A percentile compares a stretch with the other conserved stretches of the same genome.
Conservation (phyloP, 2,113 vertebrate genomes). For the Malaclemys terrapin region DNA sequence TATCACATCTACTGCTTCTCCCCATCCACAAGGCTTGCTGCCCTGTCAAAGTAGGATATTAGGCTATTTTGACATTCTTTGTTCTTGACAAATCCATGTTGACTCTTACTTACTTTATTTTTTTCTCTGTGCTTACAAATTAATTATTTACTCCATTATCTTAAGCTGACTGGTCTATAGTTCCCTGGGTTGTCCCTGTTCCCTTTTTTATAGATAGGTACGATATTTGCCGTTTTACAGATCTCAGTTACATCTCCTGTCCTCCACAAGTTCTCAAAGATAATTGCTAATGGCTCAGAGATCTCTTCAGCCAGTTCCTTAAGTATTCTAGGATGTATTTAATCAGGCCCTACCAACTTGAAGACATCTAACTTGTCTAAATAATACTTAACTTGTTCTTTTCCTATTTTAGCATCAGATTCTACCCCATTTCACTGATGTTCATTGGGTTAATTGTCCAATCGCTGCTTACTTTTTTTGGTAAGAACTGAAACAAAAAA, state of each 20-base stretch:
- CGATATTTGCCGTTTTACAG: neutral
- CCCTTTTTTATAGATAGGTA: neutral
- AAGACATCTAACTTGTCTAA: neutral
- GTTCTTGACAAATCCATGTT: neutral
- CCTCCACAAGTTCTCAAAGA: neutral
- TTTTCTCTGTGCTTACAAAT: neutral
- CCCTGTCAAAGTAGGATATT: neutral
- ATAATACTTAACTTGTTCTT: neutral
- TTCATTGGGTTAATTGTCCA: neutral
- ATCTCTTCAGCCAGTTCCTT: neutral
- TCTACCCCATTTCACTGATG: neutral
- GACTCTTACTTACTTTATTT: neutral
- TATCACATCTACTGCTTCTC: neutral
- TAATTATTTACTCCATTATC: neutral
- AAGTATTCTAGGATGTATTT: neutral
- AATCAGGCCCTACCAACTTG: neutral
- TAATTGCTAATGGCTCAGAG: neutral
- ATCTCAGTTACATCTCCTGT: neutral
- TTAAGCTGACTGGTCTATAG: neutral
- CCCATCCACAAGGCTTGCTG: neutral
- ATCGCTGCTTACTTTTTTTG: neutral
- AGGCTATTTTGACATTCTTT: neutral
- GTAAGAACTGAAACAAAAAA: too few relatives aligned
- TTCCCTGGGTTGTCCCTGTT: neutral
- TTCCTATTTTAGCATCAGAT: neutral